Percentiles rank a stretch among this genome's conserved stretches.
Conservation (phyloP, 2,113 vertebrate genomes). For the Telmatochromis sp. region DNA sequence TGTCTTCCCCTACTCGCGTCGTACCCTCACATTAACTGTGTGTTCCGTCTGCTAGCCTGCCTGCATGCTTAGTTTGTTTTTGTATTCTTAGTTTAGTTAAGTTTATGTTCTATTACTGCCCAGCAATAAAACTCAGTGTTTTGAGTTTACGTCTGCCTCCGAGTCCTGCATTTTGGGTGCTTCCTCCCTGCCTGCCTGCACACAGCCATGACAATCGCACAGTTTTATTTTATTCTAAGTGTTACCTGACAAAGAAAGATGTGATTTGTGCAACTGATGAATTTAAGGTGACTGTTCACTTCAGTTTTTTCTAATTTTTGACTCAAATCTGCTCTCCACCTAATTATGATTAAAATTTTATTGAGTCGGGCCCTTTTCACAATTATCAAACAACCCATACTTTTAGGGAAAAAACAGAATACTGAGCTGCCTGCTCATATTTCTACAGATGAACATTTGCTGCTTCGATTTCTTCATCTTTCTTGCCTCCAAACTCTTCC, state of each 20-base stretch:
- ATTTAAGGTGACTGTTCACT: background rate
- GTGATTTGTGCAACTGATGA: background rate
- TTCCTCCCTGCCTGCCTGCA: background rate
- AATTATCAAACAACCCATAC: background rate
- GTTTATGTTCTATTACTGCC: background rate
- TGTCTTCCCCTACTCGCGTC: too few species aligned
- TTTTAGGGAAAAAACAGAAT: background rate
- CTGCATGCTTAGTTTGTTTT: background rate
- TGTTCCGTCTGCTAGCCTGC: background rate
- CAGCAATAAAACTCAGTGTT: background rate
- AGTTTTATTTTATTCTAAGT: background rate
- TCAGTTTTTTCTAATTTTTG: background rate
- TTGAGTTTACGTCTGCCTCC: background rate
- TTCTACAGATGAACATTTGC: background rate
- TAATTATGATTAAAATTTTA: background rate
- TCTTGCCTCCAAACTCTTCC: background rate
- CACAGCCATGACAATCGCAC: background rate
- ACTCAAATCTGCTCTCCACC: background rate
- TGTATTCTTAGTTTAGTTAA: background rate
- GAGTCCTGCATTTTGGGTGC: background rate
- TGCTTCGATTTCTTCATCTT: background rate
- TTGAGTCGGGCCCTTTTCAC: background rate
- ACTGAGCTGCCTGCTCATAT: background rate
- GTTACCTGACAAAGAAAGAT: background rate
- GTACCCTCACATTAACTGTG: too few species aligned